phyloP scores from a whole-genome alignment of 2,888 invertebrate genomes.

The Chelonus formosanus region DNA sequence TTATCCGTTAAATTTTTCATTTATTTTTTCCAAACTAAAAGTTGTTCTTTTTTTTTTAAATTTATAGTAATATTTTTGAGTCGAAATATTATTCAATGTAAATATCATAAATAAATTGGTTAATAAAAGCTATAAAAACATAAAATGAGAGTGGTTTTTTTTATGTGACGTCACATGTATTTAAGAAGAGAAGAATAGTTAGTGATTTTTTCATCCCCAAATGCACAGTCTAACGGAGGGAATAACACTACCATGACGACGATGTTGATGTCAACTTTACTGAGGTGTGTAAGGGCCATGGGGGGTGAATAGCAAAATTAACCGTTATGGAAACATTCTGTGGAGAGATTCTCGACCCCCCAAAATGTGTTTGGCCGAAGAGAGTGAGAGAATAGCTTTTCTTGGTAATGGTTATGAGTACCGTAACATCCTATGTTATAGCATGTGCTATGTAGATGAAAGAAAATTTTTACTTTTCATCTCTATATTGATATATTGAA shows the following conservation, averaged over 20 bases:
- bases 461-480: slow-evolving; percentile 21
- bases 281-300: slow-evolving; percentile 18
- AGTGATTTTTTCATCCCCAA: slow-evolving; percentile 12
- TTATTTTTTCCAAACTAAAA: too few species aligned
- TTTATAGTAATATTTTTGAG: too few species aligned
- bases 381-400: slow-evolving; percentile 11
- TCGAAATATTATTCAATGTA: too few species aligned
- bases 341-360: slow-evolving; percentile 25
- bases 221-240: slow-evolving; percentile 12
- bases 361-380: slow-evolving; percentile 24
- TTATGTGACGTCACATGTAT: too few species aligned
- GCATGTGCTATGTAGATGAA: slow-evolving; percentile 19
- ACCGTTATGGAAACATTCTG: slow-evolving; percentile 36
- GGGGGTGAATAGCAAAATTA: slow-evolving; percentile 31
- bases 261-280: slow-evolving; percentile 20
- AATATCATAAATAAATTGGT: too few species aligned
- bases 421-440: slow-evolving; percentile 36
- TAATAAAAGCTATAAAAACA: too few species aligned
- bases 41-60: too few species aligned
- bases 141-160: too few species aligned
- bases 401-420: slow-evolving; percentile 39
- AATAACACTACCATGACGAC: slow-evolving; percentile 13
- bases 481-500: not conserved
- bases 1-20: too few species aligned
- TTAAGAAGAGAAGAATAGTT: too few species aligned